Conservation (phyloP, 2,888 invertebrate species). For the Endomychus coccineus region DNA sequence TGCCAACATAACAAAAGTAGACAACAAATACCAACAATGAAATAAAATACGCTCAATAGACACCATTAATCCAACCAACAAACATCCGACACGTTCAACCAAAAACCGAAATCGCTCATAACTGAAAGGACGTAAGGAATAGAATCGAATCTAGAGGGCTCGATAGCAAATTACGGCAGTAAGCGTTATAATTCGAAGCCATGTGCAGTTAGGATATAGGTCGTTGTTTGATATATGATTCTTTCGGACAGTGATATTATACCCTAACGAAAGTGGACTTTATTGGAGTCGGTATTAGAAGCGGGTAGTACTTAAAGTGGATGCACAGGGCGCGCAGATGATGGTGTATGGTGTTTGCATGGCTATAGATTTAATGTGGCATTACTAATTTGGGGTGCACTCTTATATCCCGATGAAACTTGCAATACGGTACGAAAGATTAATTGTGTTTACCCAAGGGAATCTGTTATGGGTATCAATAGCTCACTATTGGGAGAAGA, state of each 20-base stretch:
- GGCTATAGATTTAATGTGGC: slow-evolving; percentile 45
- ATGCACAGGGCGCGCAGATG: slow-evolving; percentile 29
- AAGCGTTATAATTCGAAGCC: slow-evolving; percentile 40
- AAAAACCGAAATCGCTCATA: slow-evolving; percentile 23
- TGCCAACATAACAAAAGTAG: slow-evolving; percentile 43
- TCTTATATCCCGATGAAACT: slow-evolving; percentile 31
- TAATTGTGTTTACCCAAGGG: slow-evolving; percentile 35
- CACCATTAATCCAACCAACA: slow-evolving; percentile 43
- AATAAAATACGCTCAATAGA: slow-evolving; percentile 47
- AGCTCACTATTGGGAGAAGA: too few relatives aligned
- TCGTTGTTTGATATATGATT: slow-evolving; percentile 37
- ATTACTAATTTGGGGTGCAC: slow-evolving; percentile 44
- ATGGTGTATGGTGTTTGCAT: slow-evolving; percentile 40
- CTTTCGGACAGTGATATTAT: slow-evolving; percentile 41
- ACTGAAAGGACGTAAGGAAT: slow-evolving; percentile 17
- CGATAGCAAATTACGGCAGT: slow-evolving; percentile 12
- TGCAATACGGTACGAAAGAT: slow-evolving; percentile 36
- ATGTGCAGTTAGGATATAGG: slow-evolving; percentile 36
- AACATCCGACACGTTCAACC: slow-evolving; percentile 38
- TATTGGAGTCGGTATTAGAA: slow-evolving; percentile 17
- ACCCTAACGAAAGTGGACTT: slow-evolving; percentile 26
- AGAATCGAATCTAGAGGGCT: slow-evolving; percentile 6
- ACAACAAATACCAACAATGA: slow-evolving; percentile 46
- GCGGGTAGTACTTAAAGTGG: too few relatives aligned
- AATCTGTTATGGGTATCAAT: too few relatives aligned